Evolutionary conservation across 2,888 invertebrate species (phyloP), one percentile per base, ranked within the genome.

Genomic region (Siphonodentalium dalli): DNA sequence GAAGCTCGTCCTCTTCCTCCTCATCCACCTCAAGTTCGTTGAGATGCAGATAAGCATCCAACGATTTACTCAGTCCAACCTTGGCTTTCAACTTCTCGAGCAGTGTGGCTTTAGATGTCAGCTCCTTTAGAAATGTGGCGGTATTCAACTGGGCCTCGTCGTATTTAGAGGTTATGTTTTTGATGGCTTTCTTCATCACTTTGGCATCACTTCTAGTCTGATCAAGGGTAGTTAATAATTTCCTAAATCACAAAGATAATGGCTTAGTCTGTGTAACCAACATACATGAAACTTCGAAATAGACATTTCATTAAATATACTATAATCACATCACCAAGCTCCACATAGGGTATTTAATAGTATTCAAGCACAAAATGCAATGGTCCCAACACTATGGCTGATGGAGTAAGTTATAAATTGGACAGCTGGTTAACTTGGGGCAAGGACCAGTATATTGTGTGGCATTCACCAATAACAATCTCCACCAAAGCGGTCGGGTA

Each of bases 1-100:
- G 64, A 1, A 79, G 68, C 29, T 77, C 75, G 60, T 78, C 77
- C 23, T 76, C 77, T 39, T 77, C 77, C 27, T 72, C 72, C 24
- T 74, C 73, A 31, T 78, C 79, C 20, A 70, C 65, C 37, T 72
- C 72, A 63, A 79, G 64, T 54, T 79, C 77, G 43, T 74, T 78
- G 13, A 80, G 69, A 43, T 79, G 77, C 13, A 80, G 74, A 57
- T 78, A 79, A n/a, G 79, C 79, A 61, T 77, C 74, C 35, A 80
- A 68, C 3, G 78, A 73, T 23, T 72, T 74, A 48, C 76, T 72
- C 35, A 75, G 63, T 5, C 78, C 79, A 8, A 75, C 62, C 51
- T 71, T 71, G 13, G 75, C 75, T 56, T 77, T 77, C 52, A 77
- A 56, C 48, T 74, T 75, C 63, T 77, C 75, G 48, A 81, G 61